Evolutionary conservation across 2,113 vertebrate species (phyloP).

Genomic region (Anguilla rostrata): DNA sequence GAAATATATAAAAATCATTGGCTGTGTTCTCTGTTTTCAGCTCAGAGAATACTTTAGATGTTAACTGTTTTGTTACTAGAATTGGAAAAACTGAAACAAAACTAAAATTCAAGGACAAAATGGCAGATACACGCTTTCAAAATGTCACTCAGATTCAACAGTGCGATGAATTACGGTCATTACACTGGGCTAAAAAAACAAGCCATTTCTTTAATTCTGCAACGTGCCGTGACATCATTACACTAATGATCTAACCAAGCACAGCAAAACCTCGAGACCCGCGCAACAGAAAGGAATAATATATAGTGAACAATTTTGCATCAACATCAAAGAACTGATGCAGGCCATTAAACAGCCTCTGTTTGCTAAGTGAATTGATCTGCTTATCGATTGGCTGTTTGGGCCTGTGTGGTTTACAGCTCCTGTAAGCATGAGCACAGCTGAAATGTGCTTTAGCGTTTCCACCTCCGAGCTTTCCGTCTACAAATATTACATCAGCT

Average conservation of each 20-base stretch:
- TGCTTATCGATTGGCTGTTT: background rate
- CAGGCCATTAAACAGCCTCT: background rate
- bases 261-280: background rate
- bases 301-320: conserved; percentile 6
- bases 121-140: background rate
- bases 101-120: background rate
- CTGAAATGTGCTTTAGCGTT: background rate
- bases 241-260: background rate
- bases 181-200: background rate
- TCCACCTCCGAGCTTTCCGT: background rate
- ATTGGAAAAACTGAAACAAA: background rate
- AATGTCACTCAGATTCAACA: background rate
- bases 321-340: background rate
- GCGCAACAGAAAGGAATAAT: background rate
- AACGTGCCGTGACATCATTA: background rate
- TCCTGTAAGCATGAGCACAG: background rate
- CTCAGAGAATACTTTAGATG: no score
- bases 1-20: no score
- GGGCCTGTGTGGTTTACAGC: background rate
- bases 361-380: conserved; percentile 5
- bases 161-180: background rate
- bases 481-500: background rate
- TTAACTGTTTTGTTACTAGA: no score
- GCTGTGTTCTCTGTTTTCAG: no score
- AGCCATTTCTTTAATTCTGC: background rate